phyloP scores from a whole-genome alignment of 2,888 invertebrate genomes.

The Lycaena phlaeas region DNA sequence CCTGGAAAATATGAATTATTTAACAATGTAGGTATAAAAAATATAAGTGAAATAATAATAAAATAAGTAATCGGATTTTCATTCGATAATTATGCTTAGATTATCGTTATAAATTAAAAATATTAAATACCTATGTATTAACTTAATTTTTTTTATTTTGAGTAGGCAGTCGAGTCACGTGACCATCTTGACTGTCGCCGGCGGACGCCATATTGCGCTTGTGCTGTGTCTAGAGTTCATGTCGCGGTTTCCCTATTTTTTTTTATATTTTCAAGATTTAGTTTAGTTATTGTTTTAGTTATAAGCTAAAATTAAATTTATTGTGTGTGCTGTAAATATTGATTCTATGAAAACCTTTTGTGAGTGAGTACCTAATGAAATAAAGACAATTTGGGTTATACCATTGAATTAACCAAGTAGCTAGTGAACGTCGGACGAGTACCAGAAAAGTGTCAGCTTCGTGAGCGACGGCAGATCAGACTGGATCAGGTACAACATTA shows the following conservation, averaged over 20 bases:
- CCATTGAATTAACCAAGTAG: constrained; percentile 50
- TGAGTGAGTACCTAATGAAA: constrained; percentile 21
- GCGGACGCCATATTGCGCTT: constrained; percentile 52
- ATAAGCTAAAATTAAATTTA: constrained; percentile 15
- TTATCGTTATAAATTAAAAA: too few species aligned
- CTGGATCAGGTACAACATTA: constrained; percentile 27
- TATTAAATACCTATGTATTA: too few species aligned
- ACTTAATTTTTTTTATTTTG: background rate
- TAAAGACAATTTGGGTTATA: constrained; percentile 37
- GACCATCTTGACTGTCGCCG: constrained; percentile 40
- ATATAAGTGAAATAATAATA: too few species aligned
- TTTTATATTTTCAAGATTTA: constrained; percentile 30
- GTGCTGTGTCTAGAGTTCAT: constrained; percentile 38
- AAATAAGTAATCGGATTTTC: too few species aligned
- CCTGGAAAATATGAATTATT: too few species aligned
- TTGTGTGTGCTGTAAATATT: constrained; percentile 16
- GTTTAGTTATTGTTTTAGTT: constrained; percentile 22
- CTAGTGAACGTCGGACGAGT: constrained; percentile 35
- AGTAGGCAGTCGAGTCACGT: constrained; percentile 36
- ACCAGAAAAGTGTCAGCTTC: constrained; percentile 42
- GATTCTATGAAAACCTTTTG: constrained; percentile 17
- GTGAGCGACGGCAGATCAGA: constrained; percentile 33
- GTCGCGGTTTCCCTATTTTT: constrained; percentile 35
- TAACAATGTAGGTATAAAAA: too few species aligned
- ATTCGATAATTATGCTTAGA: too few species aligned